phyloP scores from a whole-genome alignment of 2,113 vertebrate species.

The Megaceryle maxima region DNA sequence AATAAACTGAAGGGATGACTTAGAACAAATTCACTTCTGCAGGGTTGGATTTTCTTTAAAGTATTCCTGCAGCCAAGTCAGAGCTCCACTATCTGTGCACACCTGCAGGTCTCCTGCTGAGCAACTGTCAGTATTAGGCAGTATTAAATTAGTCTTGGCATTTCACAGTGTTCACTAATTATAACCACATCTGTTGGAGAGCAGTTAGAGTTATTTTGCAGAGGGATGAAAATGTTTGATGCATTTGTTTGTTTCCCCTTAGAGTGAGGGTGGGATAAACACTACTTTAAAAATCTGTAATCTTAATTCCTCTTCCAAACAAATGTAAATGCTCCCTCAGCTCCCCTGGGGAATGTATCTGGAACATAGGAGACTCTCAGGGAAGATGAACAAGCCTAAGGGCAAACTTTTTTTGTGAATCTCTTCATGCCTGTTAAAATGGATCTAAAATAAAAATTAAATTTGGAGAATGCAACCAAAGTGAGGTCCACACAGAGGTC shows the following conservation, averaged over 20 bases:
- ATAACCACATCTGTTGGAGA: conserved; percentile 31
- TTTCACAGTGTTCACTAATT: conserved; percentile 1
- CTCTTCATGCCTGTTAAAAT: not conserved
- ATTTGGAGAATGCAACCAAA: not conserved
- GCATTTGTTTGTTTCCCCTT: conserved; percentile 22
- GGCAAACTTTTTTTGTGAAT: not conserved
- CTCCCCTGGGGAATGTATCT: not conserved
- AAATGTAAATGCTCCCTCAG: not conserved
- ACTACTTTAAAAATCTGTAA: conserved; percentile 40
- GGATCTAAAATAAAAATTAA: not conserved
- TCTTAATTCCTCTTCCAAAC: conserved; percentile 40
- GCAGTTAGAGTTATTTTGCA: not conserved
- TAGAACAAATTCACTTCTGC: not conserved
- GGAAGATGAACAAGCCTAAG: not conserved
- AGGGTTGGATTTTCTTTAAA: not conserved
- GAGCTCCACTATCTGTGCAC: not conserved
- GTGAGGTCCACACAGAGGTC: not conserved
- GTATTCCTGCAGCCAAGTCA: not conserved
- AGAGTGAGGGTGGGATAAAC: conserved; percentile 5
- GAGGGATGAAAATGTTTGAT: conserved; percentile 2
- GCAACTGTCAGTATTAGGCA: not conserved
- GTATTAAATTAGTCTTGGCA: not conserved
- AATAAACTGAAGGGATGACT: not conserved
- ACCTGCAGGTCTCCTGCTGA: conserved; percentile 26
- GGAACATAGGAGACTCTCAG: not conserved